Base-by-base conservation (phyloP, 1,140 invertebrate genomes). In the Musca domestica region DNA sequence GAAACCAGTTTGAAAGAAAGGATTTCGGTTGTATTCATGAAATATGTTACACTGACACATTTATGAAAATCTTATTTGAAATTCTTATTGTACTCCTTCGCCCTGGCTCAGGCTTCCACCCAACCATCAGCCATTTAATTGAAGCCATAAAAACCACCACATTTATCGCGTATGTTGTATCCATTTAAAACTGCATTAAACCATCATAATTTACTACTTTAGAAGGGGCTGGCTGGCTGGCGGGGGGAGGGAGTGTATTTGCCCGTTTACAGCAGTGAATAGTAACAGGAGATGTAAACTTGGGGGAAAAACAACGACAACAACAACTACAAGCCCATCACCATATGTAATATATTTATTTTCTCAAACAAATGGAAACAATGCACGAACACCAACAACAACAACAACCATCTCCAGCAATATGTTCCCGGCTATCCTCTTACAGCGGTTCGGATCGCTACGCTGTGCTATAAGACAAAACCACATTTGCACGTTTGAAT, bases 101-200 rank as follows among this genome's bases (percentile, higher is more conserved):
- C 6, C 10, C 4, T 41, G n/a, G 41, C 20, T 51, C 20, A 20
- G 41, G 15, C 10, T 15, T 46, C 10, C 48, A 22, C 6, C 15
- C 20, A 51, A 19, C 17, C 17, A 22, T 1, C 23, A 23, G 25
- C 27, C 54, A 30, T 51, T 51, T 51, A 51, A 41, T 41, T 51
- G 48, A 19, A 51, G 20, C 17, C 30, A 58, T 30, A 58, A 58
- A 58, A 58, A 27, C 12, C 25, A 34, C n/a, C 56, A 34, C 27
- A 61, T 61, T 61, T 61, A 61, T 41, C 56, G 30, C 25, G 56
- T 34, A 34, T 61, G 56, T 34, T 41, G 56, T 61, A 34, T 41
- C 27, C 56, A 61, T 61, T 61, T 61, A 61, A 61, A 61, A 61
- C 56, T 61, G 34, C 56, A 61, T 61, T 61, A 61, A 61, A 61